Evolutionary conservation across 1,140 invertebrate genomes (phyloP), one percentile per base, ranked within the genome.

Genomic region (Achroia grisella): DNA sequence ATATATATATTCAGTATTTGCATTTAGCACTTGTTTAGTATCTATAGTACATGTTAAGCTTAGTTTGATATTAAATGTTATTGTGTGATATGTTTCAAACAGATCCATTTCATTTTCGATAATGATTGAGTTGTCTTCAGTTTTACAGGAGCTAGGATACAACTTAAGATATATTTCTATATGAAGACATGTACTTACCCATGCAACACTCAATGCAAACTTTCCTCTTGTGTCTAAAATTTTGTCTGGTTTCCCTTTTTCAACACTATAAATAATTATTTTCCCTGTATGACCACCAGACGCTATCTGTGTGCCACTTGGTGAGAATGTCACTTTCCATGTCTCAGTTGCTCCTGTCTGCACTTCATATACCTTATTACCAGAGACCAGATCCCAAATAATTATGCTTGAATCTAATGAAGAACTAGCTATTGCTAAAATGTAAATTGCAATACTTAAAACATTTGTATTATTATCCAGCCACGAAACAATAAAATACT

Each of bases 301-400:
- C 2, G 97, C 95, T 32, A 99, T 89, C 71, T 91, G 93, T 64
- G 92, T 92, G 48, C 95, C 93, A 79, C 98, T 95, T 0, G 97
- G 96, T 8, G 97, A 98, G 77, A 98, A 98, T 10, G 91, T 92
- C 2, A 98, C 91, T 1, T 95, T 97, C 97, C 97, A 99, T 12
- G 95, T 90, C 87, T 98, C 96, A 2, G 96, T 93, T 9, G 95
- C 94, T 0, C 93, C 94, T 39, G 94, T 93, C 71, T 97, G 93
- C 48, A 98, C 93, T 55, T 90, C 91, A 52, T 93, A 92, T 10
- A 96, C 89, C 83, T 94, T 93, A 53, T 95, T 91, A 1, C 95
- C 96, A 8, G 90, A 89, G 36, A 92, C 89, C n/a, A 98, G 70
- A 69, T 98, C 94, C 97, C 97, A 99, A 12, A 99, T 87, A 69